Evolutionary conservation across 1,140 invertebrate genomes (phyloP), one percentile per base, ranked within the genome.

Genomic region (Nasonia vitripennis): DNA sequence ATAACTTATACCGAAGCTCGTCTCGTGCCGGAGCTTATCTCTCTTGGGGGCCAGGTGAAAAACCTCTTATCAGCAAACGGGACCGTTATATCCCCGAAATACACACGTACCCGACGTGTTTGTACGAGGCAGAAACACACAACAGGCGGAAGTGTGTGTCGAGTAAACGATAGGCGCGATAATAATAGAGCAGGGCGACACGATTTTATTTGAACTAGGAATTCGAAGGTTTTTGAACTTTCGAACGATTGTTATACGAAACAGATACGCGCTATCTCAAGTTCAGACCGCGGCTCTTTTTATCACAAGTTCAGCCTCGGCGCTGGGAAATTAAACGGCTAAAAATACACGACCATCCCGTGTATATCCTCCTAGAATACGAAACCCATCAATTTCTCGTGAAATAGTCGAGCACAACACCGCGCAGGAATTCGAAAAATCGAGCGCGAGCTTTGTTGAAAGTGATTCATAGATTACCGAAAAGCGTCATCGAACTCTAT

Each of bases 51-150:
- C 23, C 71, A 82, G 84, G 84, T 86, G 80, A 86, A 86, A 86
- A 86, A 86, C 79, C 84, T 86, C 62, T 86, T 86, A 86, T 86
- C 84, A n/a, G 17, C 14, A 34, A 81, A 45, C 77, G 27, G 74
- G 71, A 84, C 81, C 86, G 83, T 55, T 34, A 82, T 23, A 48
- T 51, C 9, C 45, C 34, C 45, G 45, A 48, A n/a, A 48, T 41
- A 17, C 14, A 48, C 27, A 17, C 27, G 17, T 62, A 82, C 62
- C n/a, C 14, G 12, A 51, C 12, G 14, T 17, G 48, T 17, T 51
- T 51, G 14, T 17, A 17, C 12, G 48, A 48, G 48, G 10, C 48
- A 11, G 10, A 14, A 62, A 62, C 20, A 73, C 41, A 84, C 1
- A 48, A 79, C 2, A 48, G 73, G 83, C 83, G 83, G 83, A 83